These are phyloP conservation scores for Rhagoletis zephyria DNA, from an alignment of 1,140 invertebrate species.

Conservation along the genomic window DNA sequence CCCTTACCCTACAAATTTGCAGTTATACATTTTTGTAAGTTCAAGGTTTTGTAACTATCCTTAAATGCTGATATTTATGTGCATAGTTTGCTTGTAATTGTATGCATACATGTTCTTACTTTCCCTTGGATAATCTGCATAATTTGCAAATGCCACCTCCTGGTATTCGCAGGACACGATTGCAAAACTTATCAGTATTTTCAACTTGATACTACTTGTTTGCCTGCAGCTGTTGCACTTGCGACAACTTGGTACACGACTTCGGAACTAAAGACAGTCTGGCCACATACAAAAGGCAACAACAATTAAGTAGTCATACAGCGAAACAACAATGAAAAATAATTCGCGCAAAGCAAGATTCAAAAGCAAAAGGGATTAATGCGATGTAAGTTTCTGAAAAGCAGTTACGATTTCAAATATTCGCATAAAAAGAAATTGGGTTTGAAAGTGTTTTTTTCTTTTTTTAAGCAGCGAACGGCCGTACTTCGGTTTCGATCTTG, in stretches of 20 bases:
- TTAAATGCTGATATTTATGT: too few species aligned
- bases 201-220: conserved; percentile 1
- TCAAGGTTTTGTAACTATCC: too few species aligned
- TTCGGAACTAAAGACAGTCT: background rate
- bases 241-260: background rate
- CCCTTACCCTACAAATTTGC: too few species aligned
- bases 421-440: too few species aligned
- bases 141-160: background rate
- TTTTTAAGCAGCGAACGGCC: too few species aligned
- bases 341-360: background rate
- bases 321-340: background rate
- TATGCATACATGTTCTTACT: too few species aligned
- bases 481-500: too few species aligned
- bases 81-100: too few species aligned
- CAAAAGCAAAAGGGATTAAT: background rate
- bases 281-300: background rate
- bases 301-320: background rate
- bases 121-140: background rate
- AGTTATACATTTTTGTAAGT: too few species aligned
- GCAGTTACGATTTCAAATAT: too few species aligned
- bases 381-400: too few species aligned
- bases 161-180: background rate
- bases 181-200: conserved; percentile 17
- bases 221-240: conserved; percentile 20
- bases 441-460: too few species aligned